phyloP scores from a whole-genome alignment of 1,140 invertebrate genomes.

The Plodia interpunctella region DNA sequence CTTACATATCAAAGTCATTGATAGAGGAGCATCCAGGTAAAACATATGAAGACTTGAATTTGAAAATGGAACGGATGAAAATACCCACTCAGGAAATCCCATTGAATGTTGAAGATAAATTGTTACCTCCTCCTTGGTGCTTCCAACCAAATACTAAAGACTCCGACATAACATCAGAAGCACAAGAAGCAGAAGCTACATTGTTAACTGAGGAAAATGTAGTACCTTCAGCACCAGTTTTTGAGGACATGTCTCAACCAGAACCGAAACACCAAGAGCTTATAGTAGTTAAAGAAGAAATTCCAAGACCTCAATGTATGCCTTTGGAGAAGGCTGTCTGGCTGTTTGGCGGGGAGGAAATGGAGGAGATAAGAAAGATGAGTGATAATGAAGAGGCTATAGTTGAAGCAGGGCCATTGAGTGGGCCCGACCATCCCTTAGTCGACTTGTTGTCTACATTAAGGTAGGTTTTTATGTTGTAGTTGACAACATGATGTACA shows the following conservation, averaged over 20 bases:
- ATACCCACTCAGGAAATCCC: slow-evolving; percentile 13
- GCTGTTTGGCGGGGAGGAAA: slow-evolving; percentile 51
- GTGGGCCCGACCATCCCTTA: slow-evolving; percentile 57
- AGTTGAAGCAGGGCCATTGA: slow-evolving; percentile 50
- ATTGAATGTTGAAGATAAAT: slow-evolving; percentile 3
- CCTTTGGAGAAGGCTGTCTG: slow-evolving; percentile 50
- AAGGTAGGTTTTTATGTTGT: too few species aligned
- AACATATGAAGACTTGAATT: slow-evolving; percentile 20
- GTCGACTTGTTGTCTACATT: slow-evolving; percentile 61
- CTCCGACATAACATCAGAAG: slow-evolving; percentile 6
- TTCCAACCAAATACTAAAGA: slow-evolving; percentile 14
- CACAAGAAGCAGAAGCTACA: not conserved
- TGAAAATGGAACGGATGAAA: slow-evolving; percentile 21
- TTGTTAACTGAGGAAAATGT: slow-evolving; percentile 18
- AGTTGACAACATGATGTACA: too few species aligned
- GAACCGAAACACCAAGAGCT: slow-evolving; percentile 11
- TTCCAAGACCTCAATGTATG: slow-evolving; percentile 43
- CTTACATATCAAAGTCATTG: not conserved
- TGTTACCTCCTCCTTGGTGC: not conserved
- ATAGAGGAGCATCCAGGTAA: not conserved
- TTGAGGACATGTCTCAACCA: slow-evolving; percentile 30
- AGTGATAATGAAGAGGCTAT: slow-evolving; percentile 56
- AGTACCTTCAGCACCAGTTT: slow-evolving; percentile 52
- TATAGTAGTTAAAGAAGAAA: slow-evolving; percentile 12
- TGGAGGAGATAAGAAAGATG: slow-evolving; percentile 46